These are phyloP conservation scores for Drosophila nasuta DNA, from an alignment of 1,140 invertebrate genomes.

Conservation along the genomic window DNA sequence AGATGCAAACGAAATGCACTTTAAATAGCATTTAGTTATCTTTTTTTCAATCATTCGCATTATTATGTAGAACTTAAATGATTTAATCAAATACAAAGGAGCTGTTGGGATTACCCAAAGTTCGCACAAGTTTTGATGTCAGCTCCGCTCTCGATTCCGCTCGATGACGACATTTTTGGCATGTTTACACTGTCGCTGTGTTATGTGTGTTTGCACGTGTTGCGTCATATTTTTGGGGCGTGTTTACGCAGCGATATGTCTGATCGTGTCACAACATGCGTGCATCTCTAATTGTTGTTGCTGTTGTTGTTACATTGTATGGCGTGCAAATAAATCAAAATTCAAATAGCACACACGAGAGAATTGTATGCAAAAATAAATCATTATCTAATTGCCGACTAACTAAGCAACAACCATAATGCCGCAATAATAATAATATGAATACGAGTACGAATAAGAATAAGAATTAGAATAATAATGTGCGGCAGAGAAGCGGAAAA, in stretches of 20 bases:
- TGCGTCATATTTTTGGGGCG: not conserved
- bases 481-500: constrained; percentile 28
- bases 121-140: no score
- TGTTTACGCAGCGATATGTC: not conserved
- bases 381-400: constrained; percentile 76
- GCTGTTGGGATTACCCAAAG: no score
- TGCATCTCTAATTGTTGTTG: not conserved
- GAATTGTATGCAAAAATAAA: constrained; percentile 74
- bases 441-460: no score
- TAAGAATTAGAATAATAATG: constrained; percentile 4
- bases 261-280: constrained; percentile 14
- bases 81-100: no score
- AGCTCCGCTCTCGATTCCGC: no score
- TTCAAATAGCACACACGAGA: constrained; percentile 34
- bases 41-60: no score
- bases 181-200: not conserved
- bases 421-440: not conserved
- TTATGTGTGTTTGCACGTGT: constrained; percentile 6
- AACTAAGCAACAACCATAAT: constrained; percentile 33
- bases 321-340: constrained; percentile 46
- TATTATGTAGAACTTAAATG: no score
- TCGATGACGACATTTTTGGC: not conserved
- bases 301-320: constrained; percentile 19
- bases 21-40: no score
- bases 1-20: no score